A percentile compares a stretch with the other conserved stretches of the same genome.
Conservation (phyloP, 64 coral and sea anemone genomes). For the Montipora capricornis region DNA sequence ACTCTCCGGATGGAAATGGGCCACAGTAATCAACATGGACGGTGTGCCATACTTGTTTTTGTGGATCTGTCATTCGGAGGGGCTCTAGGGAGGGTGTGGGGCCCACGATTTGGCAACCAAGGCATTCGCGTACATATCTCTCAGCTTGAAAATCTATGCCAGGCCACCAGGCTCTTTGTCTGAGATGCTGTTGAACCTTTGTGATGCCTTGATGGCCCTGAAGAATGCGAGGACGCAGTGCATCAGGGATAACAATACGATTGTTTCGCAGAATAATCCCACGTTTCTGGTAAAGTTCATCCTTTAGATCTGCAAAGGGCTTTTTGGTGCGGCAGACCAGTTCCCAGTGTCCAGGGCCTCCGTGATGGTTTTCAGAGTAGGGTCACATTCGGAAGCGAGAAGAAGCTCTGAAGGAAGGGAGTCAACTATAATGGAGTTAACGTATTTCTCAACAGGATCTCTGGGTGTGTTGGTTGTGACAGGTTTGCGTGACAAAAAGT, state of each 20-base stretch:
- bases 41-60: not conserved
- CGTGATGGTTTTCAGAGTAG: not conserved
- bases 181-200: too few relatives aligned
- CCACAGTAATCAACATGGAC: not conserved
- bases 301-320: too few relatives aligned
- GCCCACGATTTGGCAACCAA: constrained; percentile 26
- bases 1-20: not conserved
- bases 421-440: too few relatives aligned
- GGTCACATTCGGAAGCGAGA: not conserved
- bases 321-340: not conserved
- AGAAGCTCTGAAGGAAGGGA: not conserved
- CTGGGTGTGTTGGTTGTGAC: too few relatives aligned
- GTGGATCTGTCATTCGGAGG: not conserved
- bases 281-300: too few relatives aligned
- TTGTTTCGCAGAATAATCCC: too few relatives aligned
- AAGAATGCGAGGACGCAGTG: not conserved
- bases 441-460: too few relatives aligned
- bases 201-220: not conserved
- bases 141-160: too few relatives aligned
- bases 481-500: too few relatives aligned
- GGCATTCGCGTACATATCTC: not conserved
- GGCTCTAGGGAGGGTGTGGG: not conserved
- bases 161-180: too few relatives aligned
- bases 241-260: constrained; percentile 1
- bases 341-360: not conserved